Evolutionary conservation across 1,140 invertebrate species (phyloP), one percentile per base, ranked within the genome.

Genomic region (Zeugodacus cucurbitae): DNA sequence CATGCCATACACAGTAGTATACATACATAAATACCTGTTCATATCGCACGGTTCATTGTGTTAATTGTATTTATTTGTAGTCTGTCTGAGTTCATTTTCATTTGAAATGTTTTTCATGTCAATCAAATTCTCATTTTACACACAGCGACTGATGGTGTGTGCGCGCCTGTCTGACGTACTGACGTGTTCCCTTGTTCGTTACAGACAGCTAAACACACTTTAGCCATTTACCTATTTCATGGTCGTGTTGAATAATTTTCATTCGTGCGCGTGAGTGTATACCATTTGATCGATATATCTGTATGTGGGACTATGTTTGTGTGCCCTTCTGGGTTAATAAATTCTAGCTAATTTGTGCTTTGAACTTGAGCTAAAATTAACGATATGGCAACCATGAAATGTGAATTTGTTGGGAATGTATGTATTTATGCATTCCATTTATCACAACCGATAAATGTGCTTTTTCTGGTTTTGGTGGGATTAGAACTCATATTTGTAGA

Each of bases 51-150:
- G 67, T 74, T 74, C 67, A 74, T 37, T 37, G 34, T 74, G 67
- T 74, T 74, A 74, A 74, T 74, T 74, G 34, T 74, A 32, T 74
- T 74, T 74, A 74, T 74, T 74, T 74, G 67, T 74, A 74, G 67
- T 74, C 67, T 74, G 67, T 74, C 67, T 74, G 34, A 22, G 8
- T 74, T 41, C 34, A 6, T 74, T 74, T 74, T 37, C 67, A 74
- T 20, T 74, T 37, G 67, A 74, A 74, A 74, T 74, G 67, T 74
- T 74, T 74, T 74, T 74, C 67, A 74, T 74, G 67, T 74, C 67
- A 74, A 74, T 74, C 67, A 74, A 74, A 37, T 74, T 74, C 67
- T 22, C 67, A 74, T 74, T 74, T 74, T 17, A 74, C 32, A 37
- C 67, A 74, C 10, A 37, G n/a, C 34, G 20, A 41, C 32, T 22